Percentiles rank a stretch among this genome's conserved stretches.
Evolutionary conservation across 2,888 invertebrate genomes (phyloP).

Genomic region (Toxonevra muliebris): DNA sequence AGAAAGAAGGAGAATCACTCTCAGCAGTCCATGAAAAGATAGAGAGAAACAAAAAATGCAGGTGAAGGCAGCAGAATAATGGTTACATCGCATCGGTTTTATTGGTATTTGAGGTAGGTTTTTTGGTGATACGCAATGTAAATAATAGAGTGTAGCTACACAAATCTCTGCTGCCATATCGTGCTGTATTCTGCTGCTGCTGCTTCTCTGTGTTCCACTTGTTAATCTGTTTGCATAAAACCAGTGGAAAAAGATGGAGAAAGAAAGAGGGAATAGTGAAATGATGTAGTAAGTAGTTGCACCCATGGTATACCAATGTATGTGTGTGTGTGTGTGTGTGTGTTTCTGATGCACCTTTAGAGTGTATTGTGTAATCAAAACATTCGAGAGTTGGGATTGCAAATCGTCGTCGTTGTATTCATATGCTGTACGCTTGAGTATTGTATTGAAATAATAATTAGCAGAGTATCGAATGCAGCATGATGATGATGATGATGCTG

Average conservation of each 20-base stretch:
- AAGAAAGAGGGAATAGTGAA: background rate
- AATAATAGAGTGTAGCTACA: slow-evolving; percentile 9
- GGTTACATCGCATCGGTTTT: too few species aligned
- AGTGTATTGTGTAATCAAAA: slow-evolving; percentile 13
- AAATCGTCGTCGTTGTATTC: background rate
- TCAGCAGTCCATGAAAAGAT: too few species aligned
- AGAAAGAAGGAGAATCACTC: too few species aligned
- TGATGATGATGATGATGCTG: background rate
- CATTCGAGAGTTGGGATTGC: background rate
- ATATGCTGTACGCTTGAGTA: slow-evolving; percentile 1
- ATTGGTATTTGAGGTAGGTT: background rate
- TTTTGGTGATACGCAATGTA: slow-evolving; percentile 1
- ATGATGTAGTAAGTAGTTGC: too few species aligned
- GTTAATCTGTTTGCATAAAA: background rate
- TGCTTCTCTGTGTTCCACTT: background rate
- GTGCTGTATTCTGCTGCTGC: background rate
- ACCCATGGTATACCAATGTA: too few species aligned
- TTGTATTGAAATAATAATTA: slow-evolving; percentile 31
- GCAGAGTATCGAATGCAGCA: slow-evolving; percentile 17
- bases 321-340: background rate
- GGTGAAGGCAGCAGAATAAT: background rate
- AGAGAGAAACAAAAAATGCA: too few species aligned
- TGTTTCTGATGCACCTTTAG: slow-evolving; percentile 10
- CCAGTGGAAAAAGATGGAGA: slow-evolving; percentile 4
- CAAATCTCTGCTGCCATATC: background rate